Conservation (phyloP, 2,113 vertebrate species). For the Xenopus borealis region DNA sequence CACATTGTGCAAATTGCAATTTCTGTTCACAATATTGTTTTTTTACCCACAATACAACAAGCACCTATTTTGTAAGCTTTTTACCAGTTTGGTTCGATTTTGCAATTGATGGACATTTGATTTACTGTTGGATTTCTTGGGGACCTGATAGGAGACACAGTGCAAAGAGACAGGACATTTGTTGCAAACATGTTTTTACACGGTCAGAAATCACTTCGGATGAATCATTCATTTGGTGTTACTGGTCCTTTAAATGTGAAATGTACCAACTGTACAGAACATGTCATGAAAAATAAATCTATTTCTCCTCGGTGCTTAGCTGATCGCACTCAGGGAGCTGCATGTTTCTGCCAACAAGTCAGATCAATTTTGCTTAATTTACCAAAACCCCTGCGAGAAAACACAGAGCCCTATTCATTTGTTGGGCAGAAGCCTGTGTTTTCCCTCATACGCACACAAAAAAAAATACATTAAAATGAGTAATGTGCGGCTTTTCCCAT, state of each 20-base stretch:
- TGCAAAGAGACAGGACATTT: too few relatives aligned
- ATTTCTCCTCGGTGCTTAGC: not conserved
- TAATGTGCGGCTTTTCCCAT: not conserved
- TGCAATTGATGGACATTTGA: too few relatives aligned
- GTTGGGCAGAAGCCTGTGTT: not conserved
- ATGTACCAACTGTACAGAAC: not conserved
- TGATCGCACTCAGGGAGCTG: not conserved
- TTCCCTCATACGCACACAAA: not conserved
- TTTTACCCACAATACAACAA: too few relatives aligned
- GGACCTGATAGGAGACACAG: too few relatives aligned
- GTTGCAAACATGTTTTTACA: too few relatives aligned
- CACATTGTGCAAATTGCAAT: too few relatives aligned
- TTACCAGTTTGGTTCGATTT: too few relatives aligned
- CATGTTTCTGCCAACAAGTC: not conserved
- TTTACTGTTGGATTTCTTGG: too few relatives aligned
- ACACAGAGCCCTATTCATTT: slow-evolving; percentile 1
- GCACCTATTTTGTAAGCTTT: too few relatives aligned
- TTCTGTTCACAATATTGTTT: too few relatives aligned
- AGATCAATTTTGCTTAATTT: slow-evolving; percentile 1
- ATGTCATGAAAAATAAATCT: not conserved
- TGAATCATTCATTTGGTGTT: too few relatives aligned
- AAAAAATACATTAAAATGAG: not conserved
- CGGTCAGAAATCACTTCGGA: too few relatives aligned
- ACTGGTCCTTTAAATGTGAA: not conserved
- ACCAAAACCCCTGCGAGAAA: not conserved